Evolutionary conservation across 2,113 vertebrate genomes (phyloP), one percentile per base, ranked within the genome.

Genomic region (Mohoua ochrocephala): DNA sequence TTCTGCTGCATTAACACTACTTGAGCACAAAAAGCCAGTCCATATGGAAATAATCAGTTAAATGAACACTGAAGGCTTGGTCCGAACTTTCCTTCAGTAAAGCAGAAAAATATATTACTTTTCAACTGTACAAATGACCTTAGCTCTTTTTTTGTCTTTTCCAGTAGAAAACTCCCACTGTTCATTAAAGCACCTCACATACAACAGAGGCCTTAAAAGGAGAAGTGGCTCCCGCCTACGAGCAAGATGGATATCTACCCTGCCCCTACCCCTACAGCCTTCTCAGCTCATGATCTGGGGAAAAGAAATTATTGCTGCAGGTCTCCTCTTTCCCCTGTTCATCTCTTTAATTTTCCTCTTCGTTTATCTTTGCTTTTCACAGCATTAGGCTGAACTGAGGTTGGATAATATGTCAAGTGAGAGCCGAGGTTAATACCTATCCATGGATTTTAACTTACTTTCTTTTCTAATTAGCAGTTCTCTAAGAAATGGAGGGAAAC

Each of bases 31-130:
- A 69, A 89, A 31, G 13, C 28, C 39, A 57, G 52, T 49, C 68
- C 71, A 75, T 77, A 93, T 63, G 83, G 93, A 95, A 97, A 78
- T 35, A 45, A 93, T 91, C 60, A 87, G 60, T 44, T 84, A 84
- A 86, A 85, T 11, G 59, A 91, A 74, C 63, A 73, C 45, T 31
- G 42, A 93, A 65, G 4, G 0, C 39, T 70, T 30, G 19, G 53
- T 69, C 65, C 0, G 0, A 93, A 80, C 22, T 63, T 80, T 60
- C n/a, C 70, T 52, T 60, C 45, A 93, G 41, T 37, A 42, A 21
- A 84, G 33, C 64, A 89, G 88, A 86, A 88, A 83, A 83, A 77
- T 24, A 33, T 70, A 89, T 88, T 91, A 59, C 52, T 80, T 83
- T 84, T 85, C 56, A 86, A 84, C 59, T 78, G 30, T n/a, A 70